A percentile compares a stretch with the other conserved stretches of the same genome.
phyloP scores from a whole-genome alignment of 2,113 vertebrate species.

The Siniperca knerii region DNA sequence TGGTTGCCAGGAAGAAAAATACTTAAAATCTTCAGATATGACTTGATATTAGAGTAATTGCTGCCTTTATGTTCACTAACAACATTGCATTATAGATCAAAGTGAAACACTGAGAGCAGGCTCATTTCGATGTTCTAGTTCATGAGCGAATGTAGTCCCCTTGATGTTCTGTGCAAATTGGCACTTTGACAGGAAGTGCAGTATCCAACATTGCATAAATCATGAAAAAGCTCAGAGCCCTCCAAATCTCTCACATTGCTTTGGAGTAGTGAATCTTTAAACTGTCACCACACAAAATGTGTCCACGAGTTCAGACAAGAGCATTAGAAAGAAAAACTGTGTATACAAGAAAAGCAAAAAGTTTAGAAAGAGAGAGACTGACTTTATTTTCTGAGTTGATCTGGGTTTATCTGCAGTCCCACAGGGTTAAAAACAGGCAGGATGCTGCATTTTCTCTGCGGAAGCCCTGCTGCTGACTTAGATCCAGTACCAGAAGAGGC shows the following conservation, averaged over 20 bases:
- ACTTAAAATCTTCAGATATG: conserved; percentile 1
- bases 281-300: neutral
- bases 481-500: no score
- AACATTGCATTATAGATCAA: conserved; percentile 28
- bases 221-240: conserved; percentile 21
- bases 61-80: conserved; percentile 26
- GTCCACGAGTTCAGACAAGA: neutral
- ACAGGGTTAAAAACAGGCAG: neutral
- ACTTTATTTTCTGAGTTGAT: neutral
- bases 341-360: neutral
- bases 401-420: no score
- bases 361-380: neutral
- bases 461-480: no score
- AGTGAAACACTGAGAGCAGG: conserved; percentile 19
- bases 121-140: conserved; percentile 23
- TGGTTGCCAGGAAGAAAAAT: neutral
- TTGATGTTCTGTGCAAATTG: conserved; percentile 48
- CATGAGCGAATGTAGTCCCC: conserved; percentile 2
- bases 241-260: neutral
- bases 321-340: neutral
- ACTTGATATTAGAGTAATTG: conserved; percentile 23
- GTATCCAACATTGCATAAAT: conserved; percentile 35
- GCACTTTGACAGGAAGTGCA: conserved; percentile 35
- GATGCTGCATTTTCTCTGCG: neutral
- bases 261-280: neutral